Evolutionary conservation across 2,113 vertebrate genomes (phyloP), one percentile per base, ranked within the genome.

Genomic region (Micromys minutus): DNA sequence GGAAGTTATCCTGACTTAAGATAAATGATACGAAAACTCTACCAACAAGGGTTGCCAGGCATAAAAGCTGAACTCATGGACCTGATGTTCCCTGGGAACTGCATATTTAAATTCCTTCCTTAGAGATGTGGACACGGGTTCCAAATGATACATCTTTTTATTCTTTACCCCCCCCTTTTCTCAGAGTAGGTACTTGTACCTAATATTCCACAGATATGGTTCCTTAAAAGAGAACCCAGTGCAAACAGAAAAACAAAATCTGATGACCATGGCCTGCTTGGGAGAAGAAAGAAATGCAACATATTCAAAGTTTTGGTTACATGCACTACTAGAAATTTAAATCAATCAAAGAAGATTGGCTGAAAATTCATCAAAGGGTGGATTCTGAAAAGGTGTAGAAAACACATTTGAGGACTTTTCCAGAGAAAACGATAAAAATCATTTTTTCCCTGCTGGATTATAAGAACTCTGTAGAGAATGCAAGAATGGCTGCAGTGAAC

Each of bases 401-500:
- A 34, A 71, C 22, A 9, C 39, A 91, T 76, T 76, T 94, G 45
- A 94, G 94, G 84, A 79, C 13, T 93, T 94, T 87, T 85, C 69
- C 50, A 84, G 88, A 63, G 77, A 87, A 96, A 86, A 96, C 2
- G 17, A 94, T 31, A 59, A 61, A 96, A 96, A 87, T 91, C 42
- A 5, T 45, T 71, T 89, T 24, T 67, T 34, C 3, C 50, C 72
- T 94, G 67, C 36, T 75, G 50, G 34, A 9, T 76, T 92, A 55
- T 26, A 93, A 90, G 76, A 94, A 90, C 31, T 81, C 91, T 77
- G 81, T 84, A 52, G 92, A 94, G 77, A 96, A 95, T 50, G 83
- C 36, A 85, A 61, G 93, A 90, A 67, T 63, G 69, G 93, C 85
- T 59, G 45, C 85, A 76, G 67, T 91, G 76, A 96, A 95, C 45